phyloP scores from a whole-genome alignment of 2,797 vertebrate genomes.

The Mionectes olivaceus region DNA sequence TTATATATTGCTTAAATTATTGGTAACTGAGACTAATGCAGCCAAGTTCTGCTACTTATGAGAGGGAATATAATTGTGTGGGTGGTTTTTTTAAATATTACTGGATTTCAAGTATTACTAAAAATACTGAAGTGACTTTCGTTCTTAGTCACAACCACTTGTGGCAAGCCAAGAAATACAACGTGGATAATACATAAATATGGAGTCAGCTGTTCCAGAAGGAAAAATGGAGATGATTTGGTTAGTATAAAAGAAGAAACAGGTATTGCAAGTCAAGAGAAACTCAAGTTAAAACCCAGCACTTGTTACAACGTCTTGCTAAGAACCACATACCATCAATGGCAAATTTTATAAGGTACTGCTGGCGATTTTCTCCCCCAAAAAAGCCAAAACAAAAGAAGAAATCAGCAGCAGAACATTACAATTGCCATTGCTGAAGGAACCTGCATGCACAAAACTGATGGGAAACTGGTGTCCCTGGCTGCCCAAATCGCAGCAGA shows the following conservation, averaged over 20 bases:
- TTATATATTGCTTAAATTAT: background rate
- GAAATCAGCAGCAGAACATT: conserved; percentile 78
- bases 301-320: conserved; percentile 29
- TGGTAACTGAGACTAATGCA: background rate
- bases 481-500: conserved; percentile 90
- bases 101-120: background rate
- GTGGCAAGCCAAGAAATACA: background rate
- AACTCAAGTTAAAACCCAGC: conserved; percentile 9
- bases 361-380: conserved; percentile 68
- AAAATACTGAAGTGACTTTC: background rate
- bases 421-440: conserved; percentile 54
- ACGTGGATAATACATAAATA: conserved; percentile 1
- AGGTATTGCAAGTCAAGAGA: conserved; percentile 12
- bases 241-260: conserved; percentile 38
- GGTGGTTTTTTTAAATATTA: background rate
- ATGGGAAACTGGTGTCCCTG: conserved; percentile 93
- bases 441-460: conserved; percentile 98
- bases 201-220: conserved; percentile 63
- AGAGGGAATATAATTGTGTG: background rate
- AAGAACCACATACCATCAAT: conserved; percentile 40
- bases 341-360: conserved; percentile 73
- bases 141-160: background rate
- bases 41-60: background rate
- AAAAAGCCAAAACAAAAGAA: background rate
- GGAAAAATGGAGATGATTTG: background rate